Evolutionary conservation across 2,888 invertebrate genomes (phyloP), one percentile per base, ranked within the genome.

Genomic region (Plemyria rubiginata): DNA sequence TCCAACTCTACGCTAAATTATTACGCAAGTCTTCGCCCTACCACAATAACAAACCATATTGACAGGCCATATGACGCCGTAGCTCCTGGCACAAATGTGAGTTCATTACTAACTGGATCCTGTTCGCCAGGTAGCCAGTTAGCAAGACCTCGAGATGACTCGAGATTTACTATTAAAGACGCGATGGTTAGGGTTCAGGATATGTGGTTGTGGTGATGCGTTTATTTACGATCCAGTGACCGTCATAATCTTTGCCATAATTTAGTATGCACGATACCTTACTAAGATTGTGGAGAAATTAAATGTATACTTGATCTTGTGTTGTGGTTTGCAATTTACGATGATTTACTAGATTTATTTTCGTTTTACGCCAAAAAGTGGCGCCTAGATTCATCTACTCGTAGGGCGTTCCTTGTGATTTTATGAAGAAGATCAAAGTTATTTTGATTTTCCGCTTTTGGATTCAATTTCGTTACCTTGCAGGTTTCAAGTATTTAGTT

Each of bases 91-190:
- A 51, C 60, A 55, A 55, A 61, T 51, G 50, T 45, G 55, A 51
- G 55, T 38, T 54, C 51, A 38, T 51, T 45, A 55, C 51, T 28
- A 51, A 51, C 55, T 61, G 55, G 60, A 22, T 54, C 22, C 6
- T 28, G 28, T 46, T 32, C 5, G 22, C 28, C 45, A 45, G 45
- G 45, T 51, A 46, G 32, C 54, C 16, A 43, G 49, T n/a, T 32
- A 49, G 16, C 22, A 40, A 60, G 43, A 49, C 49, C 48, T 16
- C 16, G 54, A 16, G 13, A 43, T 16, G 48, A n/a, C n/a, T n/a
- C n/a, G n/a, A n/a, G n/a, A n/a, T n/a, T n/a, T n/a, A n/a, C n/a
- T 32, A 36, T 6, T 40, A 48, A 41, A 60, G 22, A 15, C 41
- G 41, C 4, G 8, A 13, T 16, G 16, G 16, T 9, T 12, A 32